Conservation (phyloP, 2,888 invertebrate genomes). For the Netelia melanura region DNA sequence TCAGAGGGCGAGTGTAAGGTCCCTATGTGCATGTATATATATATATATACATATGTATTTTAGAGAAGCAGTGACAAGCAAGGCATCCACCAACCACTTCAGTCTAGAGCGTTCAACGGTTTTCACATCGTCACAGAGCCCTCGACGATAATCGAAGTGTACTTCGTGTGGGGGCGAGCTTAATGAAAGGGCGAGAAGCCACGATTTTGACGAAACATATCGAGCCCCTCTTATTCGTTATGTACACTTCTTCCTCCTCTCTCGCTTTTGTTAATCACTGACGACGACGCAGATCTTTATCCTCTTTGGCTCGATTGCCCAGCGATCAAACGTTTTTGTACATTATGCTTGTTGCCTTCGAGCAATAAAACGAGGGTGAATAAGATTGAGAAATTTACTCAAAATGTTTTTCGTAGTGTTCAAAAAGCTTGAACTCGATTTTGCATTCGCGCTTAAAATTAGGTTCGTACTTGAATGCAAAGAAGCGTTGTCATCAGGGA, state of each 20-base stretch:
- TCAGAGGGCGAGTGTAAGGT: constrained; percentile 2
- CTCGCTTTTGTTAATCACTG: constrained; percentile 35
- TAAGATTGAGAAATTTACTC: no score
- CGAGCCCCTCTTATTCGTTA: background rate
- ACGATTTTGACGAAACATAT: constrained; percentile 39
- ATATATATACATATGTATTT: background rate
- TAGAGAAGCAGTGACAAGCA: constrained; percentile 17
- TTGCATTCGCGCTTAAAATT: no score
- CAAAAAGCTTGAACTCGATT: no score
- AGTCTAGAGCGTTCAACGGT: constrained; percentile 44
- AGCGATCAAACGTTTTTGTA: background rate
- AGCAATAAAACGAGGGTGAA: no score
- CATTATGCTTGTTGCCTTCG: background rate
- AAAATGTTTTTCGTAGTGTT: no score
- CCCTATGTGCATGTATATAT: background rate
- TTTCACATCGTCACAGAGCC: constrained; percentile 52
- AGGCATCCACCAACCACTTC: constrained; percentile 47
- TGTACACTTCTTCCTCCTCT: background rate
- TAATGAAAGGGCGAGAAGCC: constrained; percentile 5
- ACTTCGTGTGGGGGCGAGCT: background rate
- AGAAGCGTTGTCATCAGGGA: no score
- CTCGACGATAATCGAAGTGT: constrained; percentile 55
- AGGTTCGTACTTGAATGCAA: no score
- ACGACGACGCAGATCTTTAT: constrained; percentile 49
- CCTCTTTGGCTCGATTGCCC: constrained; percentile 19